Base-by-base conservation (phyloP, 1,140 invertebrate species). In the Cepaea nemoralis region DNA sequence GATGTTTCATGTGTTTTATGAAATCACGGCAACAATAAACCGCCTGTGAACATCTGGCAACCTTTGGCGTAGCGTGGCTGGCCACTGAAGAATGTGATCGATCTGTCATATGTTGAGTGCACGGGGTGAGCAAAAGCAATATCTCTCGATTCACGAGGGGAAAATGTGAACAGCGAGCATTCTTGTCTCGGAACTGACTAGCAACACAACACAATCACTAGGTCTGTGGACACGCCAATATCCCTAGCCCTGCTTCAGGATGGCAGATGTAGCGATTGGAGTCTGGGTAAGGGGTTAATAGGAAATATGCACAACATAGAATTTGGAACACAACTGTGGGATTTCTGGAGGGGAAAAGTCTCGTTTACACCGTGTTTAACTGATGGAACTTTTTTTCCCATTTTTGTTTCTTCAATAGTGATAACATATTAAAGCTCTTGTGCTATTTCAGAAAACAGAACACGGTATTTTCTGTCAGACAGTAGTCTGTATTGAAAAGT, bases 121-220 rank as follows among this genome's bases (percentile, higher is more conserved):
- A n/a, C 3, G 6, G 50, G n/a, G 59, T 63, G 59, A 63, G 59
- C 59, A 8, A 31, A n/a, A 63, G 59, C 59, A 63, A 63, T 63
- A 63, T 63, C 50, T 55, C 59, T 27, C 1, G 22, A 2, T 31
- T 31, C 16, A 63, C 59, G n/a, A 63, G n/a, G 33, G 59, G 59
- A 63, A 55, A 31, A 63, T 31, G 59, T 63, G 59, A 63, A 63
- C 59, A 63, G n/a, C 33, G 59, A 63, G 59, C n/a, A 63, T 63
- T 12, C 59, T 63, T 31, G 59, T 63, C 59, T 63, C 59, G n/a
- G 27, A 27, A 19, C n/a, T 10, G 59, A 27, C 59, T 63, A 3
- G 59, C 59, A 63, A 63, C 59, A 63, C 59, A 63, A 63, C 27
- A 63, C 59, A 63, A 63, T 63, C 59, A 31, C n/a, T 63, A 63